A percentile compares a stretch with the other conserved stretches of the same genome.
These are phyloP conservation scores for Manis pentadactyla DNA, from an alignment of 2,797 vertebrate species.

Conservation along the genomic window DNA sequence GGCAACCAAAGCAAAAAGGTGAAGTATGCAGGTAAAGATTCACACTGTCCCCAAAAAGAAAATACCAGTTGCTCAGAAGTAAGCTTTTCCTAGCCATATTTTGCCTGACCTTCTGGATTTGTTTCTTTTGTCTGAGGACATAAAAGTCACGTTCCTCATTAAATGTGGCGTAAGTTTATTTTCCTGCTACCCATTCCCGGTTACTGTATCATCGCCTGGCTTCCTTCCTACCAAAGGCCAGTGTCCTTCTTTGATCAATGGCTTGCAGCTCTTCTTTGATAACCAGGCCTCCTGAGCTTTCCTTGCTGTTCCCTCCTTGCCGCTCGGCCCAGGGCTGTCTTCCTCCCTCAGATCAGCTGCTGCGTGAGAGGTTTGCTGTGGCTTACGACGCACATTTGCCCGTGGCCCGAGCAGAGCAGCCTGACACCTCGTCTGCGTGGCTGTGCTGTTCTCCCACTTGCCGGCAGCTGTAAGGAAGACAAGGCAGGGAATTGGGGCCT, in stretches of 20 bases:
- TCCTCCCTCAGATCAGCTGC: background rate
- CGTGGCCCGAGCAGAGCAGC: rapidly evolving
- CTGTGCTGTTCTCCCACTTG: background rate
- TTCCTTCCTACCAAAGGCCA: background rate
- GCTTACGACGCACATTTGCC: background rate
- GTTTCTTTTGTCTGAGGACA: background rate
- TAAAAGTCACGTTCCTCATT: background rate
- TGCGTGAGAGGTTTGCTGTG: background rate
- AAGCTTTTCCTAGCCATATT: background rate
- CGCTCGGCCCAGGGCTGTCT: background rate
- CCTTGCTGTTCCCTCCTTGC: background rate
- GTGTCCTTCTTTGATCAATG: background rate
- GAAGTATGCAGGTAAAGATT: background rate
- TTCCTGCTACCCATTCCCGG: background rate
- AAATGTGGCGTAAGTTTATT: background rate
- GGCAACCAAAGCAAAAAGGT: background rate
- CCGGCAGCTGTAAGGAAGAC: background rate
- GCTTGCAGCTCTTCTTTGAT: background rate
- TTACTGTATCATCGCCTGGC: background rate
- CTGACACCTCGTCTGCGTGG: background rate
- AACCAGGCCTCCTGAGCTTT: background rate
- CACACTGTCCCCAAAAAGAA: background rate
- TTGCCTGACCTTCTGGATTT: background rate
- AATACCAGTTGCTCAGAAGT: background rate
- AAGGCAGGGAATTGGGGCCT: background rate